These are phyloP conservation scores for Amphiprion clarkii DNA, from an alignment of 2,797 vertebrate species.

Conservation along the genomic window DNA sequence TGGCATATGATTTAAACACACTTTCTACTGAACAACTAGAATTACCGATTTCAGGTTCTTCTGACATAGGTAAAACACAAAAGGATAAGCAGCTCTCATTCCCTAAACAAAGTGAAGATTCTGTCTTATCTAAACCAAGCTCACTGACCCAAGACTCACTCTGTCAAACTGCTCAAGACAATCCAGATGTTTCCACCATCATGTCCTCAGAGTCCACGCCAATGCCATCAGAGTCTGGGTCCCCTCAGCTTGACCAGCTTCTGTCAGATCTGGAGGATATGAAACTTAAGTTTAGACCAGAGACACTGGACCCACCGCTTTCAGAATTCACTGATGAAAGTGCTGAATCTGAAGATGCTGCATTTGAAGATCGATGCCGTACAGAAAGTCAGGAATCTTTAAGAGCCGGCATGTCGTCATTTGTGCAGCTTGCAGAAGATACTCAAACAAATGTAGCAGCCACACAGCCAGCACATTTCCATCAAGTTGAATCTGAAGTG, in stretches of 20 bases:
- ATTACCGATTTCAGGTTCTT: constrained; percentile 38
- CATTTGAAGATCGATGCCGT: constrained; percentile 33
- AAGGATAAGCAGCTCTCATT: constrained; percentile 17
- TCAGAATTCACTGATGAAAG: constrained; percentile 49
- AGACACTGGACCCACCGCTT: constrained; percentile 28
- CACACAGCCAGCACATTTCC: constrained; percentile 19
- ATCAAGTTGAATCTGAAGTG: constrained; percentile 45
- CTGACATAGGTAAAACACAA: constrained; percentile 56
- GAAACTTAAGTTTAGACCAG: constrained; percentile 60
- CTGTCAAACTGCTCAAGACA: constrained; percentile 50
- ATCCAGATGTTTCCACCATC: constrained; percentile 39
- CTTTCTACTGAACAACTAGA: constrained; percentile 45
- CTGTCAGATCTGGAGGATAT: constrained; percentile 69
- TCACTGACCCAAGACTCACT: constrained; percentile 48
- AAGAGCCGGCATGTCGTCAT: constrained; percentile 18
- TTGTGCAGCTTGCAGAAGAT: constrained; percentile 31
- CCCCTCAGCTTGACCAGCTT: constrained; percentile 68
- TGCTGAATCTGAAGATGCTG: constrained; percentile 49
- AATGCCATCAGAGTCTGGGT: constrained; percentile 48
- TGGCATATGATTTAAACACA: constrained; percentile 35
- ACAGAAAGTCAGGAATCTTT: constrained; percentile 19
- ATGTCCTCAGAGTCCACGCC: constrained; percentile 43
- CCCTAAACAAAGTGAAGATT: constrained; percentile 35
- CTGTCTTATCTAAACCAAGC: constrained; percentile 29
- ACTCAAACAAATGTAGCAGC: constrained; percentile 12